Percentiles rank a stretch among this genome's conserved stretches.
These are phyloP conservation scores for Arnoldichthys spilopterus DNA, from an alignment of 2,797 vertebrate species.

Conservation along the genomic window DNA sequence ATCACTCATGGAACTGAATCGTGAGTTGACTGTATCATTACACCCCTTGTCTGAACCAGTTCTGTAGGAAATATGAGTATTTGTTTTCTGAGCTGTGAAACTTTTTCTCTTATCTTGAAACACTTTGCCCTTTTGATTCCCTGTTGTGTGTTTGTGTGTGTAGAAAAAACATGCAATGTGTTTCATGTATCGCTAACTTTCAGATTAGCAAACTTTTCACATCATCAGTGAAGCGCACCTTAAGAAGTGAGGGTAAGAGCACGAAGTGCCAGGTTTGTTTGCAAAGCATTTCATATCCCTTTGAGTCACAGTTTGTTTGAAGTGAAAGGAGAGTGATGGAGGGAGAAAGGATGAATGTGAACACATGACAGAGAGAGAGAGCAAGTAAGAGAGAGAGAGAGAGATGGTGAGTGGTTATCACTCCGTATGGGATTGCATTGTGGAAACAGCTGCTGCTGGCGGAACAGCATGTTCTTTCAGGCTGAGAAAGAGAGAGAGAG, in stretches of 20 bases:
- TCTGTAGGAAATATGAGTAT: neutral
- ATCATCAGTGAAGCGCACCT: constrained; percentile 7
- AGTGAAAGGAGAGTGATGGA: constrained; percentile 49
- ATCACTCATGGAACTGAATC: no score
- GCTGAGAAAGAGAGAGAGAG: constrained; percentile 69
- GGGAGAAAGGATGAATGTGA: constrained; percentile 68
- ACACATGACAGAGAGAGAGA: constrained; percentile 57
- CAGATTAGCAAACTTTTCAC: constrained; percentile 24
- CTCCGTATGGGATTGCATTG: constrained; percentile 58
- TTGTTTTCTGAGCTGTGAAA: neutral
- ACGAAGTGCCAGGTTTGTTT: constrained; percentile 31
- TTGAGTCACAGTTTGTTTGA: constrained; percentile 37
- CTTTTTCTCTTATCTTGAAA: neutral
- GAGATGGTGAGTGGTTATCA: constrained; percentile 51
- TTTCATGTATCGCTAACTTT: constrained; percentile 18
- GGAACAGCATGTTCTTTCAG: constrained; percentile 67
- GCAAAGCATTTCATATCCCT: constrained; percentile 40
- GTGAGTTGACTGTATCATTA: no score
- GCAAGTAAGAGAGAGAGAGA: constrained; percentile 44
- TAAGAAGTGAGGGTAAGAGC: constrained; percentile 11
- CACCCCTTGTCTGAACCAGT: no score
- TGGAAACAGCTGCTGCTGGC: constrained; percentile 64
- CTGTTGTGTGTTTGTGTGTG: neutral
- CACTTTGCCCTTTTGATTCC: neutral
- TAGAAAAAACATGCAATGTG: neutral